Percentiles rank a stretch among this genome's conserved stretches.
These are phyloP conservation scores for Cariama cristata DNA, from an alignment of 2,113 vertebrate genomes.

Conservation along the genomic window DNA sequence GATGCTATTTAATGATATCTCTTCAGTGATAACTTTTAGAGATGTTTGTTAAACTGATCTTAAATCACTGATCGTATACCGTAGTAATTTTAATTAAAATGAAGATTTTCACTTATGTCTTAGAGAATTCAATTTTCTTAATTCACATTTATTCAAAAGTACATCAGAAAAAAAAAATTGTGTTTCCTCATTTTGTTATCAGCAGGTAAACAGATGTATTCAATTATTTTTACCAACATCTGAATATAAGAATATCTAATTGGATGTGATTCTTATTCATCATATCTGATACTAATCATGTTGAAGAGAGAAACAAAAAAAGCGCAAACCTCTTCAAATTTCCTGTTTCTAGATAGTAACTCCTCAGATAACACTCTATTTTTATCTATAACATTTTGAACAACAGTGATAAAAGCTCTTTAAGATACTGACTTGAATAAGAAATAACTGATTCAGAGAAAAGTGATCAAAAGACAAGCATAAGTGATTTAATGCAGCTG, in stretches of 20 bases:
- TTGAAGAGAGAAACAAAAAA: background rate
- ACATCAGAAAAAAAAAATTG: background rate
- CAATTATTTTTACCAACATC: background rate
- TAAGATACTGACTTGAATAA: background rate
- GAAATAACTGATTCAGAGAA: background rate
- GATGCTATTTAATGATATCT: background rate
- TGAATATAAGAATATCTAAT: background rate
- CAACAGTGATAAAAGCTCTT: background rate
- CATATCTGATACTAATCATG: background rate
- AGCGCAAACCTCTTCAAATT: background rate
- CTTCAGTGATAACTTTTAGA: background rate
- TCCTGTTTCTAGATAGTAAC: background rate
- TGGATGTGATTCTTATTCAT: background rate
- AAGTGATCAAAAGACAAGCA: background rate
- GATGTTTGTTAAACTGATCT: background rate
- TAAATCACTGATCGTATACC: background rate
- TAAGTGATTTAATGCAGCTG: background rate
- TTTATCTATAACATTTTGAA: background rate
- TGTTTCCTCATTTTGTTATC: background rate
- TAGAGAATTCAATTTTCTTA: background rate
- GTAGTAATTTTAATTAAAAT: background rate
- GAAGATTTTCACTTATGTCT: background rate
- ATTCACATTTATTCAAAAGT: background rate
- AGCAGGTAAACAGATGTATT: background rate
- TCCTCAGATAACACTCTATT: background rate